These are phyloP conservation scores for Ammodytes marinus DNA, from an alignment of 2,113 vertebrate genomes.

Conservation along the genomic window DNA sequence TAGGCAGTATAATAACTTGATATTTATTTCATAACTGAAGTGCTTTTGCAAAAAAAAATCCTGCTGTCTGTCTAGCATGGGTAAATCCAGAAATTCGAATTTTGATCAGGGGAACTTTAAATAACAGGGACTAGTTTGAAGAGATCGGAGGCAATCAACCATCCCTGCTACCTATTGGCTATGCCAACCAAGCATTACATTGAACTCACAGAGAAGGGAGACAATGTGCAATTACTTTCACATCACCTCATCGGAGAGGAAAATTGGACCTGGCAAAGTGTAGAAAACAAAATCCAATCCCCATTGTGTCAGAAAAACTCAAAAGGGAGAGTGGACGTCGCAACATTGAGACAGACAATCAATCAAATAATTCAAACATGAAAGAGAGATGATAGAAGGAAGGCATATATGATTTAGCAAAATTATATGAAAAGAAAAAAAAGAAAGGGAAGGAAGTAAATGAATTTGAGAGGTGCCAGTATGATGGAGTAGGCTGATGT, in stretches of 20 bases:
- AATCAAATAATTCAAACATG: slow-evolving; percentile 49
- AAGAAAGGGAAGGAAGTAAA: too few relatives aligned
- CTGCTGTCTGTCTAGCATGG: neutral
- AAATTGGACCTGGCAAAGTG: slow-evolving; percentile 52
- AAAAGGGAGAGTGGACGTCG: slow-evolving; percentile 33
- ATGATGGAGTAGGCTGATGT: too few relatives aligned
- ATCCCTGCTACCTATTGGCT: slow-evolving; percentile 24
- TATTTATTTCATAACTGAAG: neutral
- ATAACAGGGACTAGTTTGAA: slow-evolving; percentile 40
- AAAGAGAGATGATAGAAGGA: slow-evolving; percentile 12
- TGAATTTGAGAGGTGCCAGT: too few relatives aligned
- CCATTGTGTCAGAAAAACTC: slow-evolving; percentile 18
- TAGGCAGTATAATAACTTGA: neutral
- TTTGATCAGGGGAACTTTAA: slow-evolving; percentile 26
- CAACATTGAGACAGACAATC: slow-evolving; percentile 51
- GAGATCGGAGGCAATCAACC: slow-evolving; percentile 51
- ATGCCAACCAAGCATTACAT: slow-evolving; percentile 23
- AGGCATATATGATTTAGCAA: neutral
- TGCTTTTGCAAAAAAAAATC: neutral
- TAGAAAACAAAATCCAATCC: slow-evolving; percentile 39
- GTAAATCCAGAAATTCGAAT: slow-evolving; percentile 12
- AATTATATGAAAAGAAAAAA: too few relatives aligned
- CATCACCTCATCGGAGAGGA: slow-evolving; percentile 55
- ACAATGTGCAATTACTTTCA: slow-evolving; percentile 61
- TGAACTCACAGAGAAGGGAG: slow-evolving; percentile 21